A percentile compares a stretch with the other conserved stretches of the same genome.
phyloP scores from a whole-genome alignment of 2,113 vertebrate species.

The Hydropotes inermis region DNA sequence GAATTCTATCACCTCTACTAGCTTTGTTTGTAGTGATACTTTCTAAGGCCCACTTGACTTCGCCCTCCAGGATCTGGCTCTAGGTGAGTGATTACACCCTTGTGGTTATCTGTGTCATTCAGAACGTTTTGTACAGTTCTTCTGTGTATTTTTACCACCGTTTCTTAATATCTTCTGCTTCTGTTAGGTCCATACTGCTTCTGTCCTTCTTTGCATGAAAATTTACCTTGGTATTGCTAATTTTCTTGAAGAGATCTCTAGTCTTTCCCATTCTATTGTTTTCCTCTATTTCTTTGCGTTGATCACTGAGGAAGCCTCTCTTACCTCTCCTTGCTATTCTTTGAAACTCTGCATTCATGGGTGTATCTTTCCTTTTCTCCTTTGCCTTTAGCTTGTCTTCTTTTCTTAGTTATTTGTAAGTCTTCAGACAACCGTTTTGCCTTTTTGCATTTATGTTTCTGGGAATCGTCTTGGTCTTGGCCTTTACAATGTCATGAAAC shows the following conservation, averaged over 20 bases:
- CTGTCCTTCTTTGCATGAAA: neutral
- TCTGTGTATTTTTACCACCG: neutral
- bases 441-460: neutral
- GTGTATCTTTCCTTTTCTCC: neutral
- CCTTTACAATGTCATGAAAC: neutral
- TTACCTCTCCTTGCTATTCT: neutral
- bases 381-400: neutral
- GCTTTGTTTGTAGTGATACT: neutral
- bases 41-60: neutral
- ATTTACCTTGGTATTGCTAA: neutral
- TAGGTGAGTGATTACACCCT: neutral
- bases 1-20: neutral
- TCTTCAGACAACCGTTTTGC: neutral
- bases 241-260: neutral
- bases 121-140: neutral
- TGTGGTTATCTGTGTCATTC: neutral
- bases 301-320: neutral
- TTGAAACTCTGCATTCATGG: neutral
- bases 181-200: fast-evolving
- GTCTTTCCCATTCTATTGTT: neutral
- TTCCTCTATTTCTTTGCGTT: neutral
- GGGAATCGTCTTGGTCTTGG: neutral
- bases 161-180: neutral
- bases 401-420: neutral
- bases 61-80: neutral